phyloP scores from a whole-genome alignment of 2,888 invertebrate species.

The Folsomia manolachei region DNA sequence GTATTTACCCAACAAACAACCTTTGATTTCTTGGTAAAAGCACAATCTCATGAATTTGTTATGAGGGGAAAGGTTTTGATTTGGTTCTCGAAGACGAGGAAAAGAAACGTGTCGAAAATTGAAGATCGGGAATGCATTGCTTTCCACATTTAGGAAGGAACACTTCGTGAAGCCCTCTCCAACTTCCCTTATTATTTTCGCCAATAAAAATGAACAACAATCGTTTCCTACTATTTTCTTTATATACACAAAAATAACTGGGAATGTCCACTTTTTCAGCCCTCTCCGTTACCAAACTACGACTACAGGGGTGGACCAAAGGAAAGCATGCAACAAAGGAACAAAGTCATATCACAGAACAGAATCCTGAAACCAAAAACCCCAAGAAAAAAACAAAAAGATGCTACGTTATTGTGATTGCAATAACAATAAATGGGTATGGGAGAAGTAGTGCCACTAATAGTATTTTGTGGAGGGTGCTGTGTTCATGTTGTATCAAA shows the following conservation, averaged over 20 bases:
- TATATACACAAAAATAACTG: slow-evolving; percentile 9
- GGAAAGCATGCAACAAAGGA: not conserved
- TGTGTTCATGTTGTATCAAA: not conserved
- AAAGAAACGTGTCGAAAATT: slow-evolving; percentile 9
- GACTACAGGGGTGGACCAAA: not conserved
- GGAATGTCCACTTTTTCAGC: not conserved
- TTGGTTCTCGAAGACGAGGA: not conserved
- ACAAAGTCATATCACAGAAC: not conserved
- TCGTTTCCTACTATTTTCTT: not conserved
- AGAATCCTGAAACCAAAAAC: not conserved
- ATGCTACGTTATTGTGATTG: not conserved
- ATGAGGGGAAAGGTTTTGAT: not conserved
- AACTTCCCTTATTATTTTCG: not conserved
- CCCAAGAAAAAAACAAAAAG: not conserved
- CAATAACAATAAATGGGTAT: slow-evolving; percentile 15
- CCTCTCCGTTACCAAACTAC: not conserved
- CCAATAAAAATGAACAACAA: slow-evolving; percentile 17
- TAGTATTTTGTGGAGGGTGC: not conserved
- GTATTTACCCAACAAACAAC: not conserved
- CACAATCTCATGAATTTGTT: slow-evolving; percentile 15
- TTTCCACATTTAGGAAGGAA: not conserved
- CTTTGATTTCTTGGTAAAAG: not conserved
- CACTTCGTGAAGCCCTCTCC: slow-evolving; percentile 4
- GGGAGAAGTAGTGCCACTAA: not conserved
- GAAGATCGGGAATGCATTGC: not conserved